Evolutionary conservation across 1,140 invertebrate species (phyloP), one percentile per base, ranked within the genome.

Genomic region (Aphelenchoides besseyi): DNA sequence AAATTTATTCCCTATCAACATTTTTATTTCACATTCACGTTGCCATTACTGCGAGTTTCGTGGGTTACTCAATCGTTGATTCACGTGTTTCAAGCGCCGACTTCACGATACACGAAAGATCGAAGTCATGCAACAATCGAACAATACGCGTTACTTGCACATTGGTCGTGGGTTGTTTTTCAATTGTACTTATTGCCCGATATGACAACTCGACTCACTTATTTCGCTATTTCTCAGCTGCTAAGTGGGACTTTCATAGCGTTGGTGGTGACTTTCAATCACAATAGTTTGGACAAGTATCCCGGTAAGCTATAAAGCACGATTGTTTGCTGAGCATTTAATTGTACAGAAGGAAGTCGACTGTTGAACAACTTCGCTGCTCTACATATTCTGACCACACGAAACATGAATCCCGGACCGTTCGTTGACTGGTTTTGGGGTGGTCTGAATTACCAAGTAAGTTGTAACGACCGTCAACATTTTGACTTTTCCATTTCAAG

Each of bases 381-480:
- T 35, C 73, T 85, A n/a, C 82, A 85, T 61, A 78, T 84, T 64
- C 48, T 84, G 5, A 85, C 83, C 23, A 84, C 82, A n/a, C 55
- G 83, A 9, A 84, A 85, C 67, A 84, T 84, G 82, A 74, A 73
- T 54, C 75, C 82, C 5, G 79, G 74, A 32, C 67, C 71, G 28
- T 82, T 81, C 48, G 71, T 83, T 59, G 83, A 85, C 54, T 85
- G 85, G 82, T 76, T 85, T 26, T 85, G 82, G 79, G 83, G 83
- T 28, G 83, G 83, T 32, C 68, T 85, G 12, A 85, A 85, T 66
- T 85, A 85, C 66, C 80, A 82, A 71, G 74, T 84, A 66, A 55
- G 59, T 35, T 71, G 76, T 64, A 48, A 69, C 55, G 64, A 54
- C 68, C 70, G 30, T 57, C 73, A 29, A 16, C 36, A 29, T 28